These are phyloP conservation scores for Latrodectus elegans DNA, from an alignment of 2,888 invertebrate species.

Conservation along the genomic window DNA sequence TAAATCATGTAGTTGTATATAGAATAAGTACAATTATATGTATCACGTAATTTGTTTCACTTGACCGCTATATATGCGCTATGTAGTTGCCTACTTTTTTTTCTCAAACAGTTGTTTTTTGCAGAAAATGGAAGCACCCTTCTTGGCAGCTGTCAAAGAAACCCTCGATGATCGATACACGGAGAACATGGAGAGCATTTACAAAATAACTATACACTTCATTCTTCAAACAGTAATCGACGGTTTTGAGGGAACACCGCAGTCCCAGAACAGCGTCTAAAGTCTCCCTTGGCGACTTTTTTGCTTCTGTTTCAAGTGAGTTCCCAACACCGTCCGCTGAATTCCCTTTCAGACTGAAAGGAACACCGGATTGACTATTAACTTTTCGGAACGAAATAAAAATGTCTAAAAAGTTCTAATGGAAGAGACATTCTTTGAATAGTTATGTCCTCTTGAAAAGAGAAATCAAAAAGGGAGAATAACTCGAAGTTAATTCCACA, in stretches of 20 bases:
- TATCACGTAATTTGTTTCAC: too few species aligned
- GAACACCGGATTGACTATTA: background rate
- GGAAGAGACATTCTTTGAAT: too few species aligned
- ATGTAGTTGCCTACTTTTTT: too few species aligned
- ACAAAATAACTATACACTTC: constrained; percentile 89
- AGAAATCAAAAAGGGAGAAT: too few species aligned
- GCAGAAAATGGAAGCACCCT: constrained; percentile 92
- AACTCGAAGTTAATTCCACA: too few species aligned
- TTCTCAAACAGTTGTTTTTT: constrained; percentile 21
- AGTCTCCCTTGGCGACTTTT: background rate
- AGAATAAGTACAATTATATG: too few species aligned
- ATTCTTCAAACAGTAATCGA: constrained; percentile 88
- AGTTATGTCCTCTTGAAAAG: too few species aligned
- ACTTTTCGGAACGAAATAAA: too few species aligned
- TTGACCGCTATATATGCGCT: too few species aligned
- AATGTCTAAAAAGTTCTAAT: too few species aligned
- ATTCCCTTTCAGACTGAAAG: background rate
- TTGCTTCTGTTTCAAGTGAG: constrained; percentile 9
- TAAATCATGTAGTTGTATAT: too few species aligned
- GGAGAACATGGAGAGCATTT: constrained; percentile 90
- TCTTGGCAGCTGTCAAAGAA: constrained; percentile 87
- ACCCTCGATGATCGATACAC: constrained; percentile 92
- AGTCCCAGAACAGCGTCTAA: constrained; percentile 59
- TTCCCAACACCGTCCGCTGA: constrained; percentile 55
- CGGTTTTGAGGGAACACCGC: constrained; percentile 80